Conservation (phyloP, 92 coral and sea anemone genomes). For the Palythoa caribaeorum region DNA sequence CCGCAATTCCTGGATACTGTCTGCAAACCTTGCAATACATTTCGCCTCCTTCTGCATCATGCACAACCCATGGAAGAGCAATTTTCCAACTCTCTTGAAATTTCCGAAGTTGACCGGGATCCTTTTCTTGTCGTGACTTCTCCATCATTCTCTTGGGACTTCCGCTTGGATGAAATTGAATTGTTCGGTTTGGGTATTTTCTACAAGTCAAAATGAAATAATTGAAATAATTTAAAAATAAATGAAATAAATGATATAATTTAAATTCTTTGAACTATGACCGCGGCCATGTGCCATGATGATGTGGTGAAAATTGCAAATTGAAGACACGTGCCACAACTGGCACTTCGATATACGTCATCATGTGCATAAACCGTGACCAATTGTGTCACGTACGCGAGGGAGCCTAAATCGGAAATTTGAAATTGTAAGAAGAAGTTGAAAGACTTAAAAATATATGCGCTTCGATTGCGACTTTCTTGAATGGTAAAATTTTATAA, state of each 20-base stretch:
- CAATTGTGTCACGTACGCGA: slow-evolving; percentile 12
- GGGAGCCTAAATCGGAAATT: not conserved
- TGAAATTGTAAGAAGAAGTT: not conserved
- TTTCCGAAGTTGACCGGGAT: not conserved
- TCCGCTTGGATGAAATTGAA: slow-evolving; percentile 10
- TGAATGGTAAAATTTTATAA: slow-evolving; percentile 22
- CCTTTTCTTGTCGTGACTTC: not conserved
- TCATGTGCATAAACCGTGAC: slow-evolving; percentile 20
- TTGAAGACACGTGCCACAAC: slow-evolving; percentile 8
- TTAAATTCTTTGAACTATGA: slow-evolving; percentile 17
- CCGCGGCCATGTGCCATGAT: slow-evolving; percentile 20
- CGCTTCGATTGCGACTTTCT: not conserved
- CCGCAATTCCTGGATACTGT: slow-evolving; percentile 11
- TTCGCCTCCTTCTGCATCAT: slow-evolving; percentile 14
- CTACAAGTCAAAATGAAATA: slow-evolving; percentile 1
- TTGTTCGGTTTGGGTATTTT: slow-evolving; percentile 3
- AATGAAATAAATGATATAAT: no score
- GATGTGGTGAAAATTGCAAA: not conserved
- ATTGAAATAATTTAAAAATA: no score
- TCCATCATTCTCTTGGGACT: not conserved
- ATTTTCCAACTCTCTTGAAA: slow-evolving; percentile 16
- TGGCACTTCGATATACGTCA: slow-evolving; percentile 14
- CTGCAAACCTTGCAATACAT: slow-evolving; percentile 25
- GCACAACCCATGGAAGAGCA: not conserved
- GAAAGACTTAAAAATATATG: not conserved